These are phyloP conservation scores for Bubo bubo DNA, from an alignment of 2,113 vertebrate genomes.

Conservation along the genomic window DNA sequence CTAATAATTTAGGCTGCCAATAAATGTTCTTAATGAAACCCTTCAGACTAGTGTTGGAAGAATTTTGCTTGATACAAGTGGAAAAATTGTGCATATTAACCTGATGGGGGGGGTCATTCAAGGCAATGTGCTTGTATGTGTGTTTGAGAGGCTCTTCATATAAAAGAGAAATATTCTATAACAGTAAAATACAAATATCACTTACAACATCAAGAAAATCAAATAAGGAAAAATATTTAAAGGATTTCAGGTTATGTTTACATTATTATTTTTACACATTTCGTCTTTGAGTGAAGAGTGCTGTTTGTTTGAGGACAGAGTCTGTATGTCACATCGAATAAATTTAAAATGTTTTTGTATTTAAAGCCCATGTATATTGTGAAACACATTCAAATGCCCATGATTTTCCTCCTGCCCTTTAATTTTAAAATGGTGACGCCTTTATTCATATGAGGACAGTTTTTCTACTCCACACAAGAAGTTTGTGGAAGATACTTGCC, in stretches of 20 bases:
- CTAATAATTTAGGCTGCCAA: conserved; percentile 37
- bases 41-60: conserved; percentile 26
- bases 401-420: not conserved
- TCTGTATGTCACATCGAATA: not conserved
- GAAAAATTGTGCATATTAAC: conserved; percentile 43
- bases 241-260: not conserved
- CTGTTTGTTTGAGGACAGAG: not conserved
- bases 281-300: not conserved
- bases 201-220: not conserved
- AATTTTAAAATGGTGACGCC: not conserved
- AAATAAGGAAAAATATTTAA: not conserved
- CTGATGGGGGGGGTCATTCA: not conserved
- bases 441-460: not conserved
- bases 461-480: not conserved
- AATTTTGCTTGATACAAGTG: conserved; percentile 7
- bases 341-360: not conserved
- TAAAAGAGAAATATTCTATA: not conserved
- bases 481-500: not conserved
- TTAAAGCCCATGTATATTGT: not conserved
- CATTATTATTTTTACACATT: not conserved
- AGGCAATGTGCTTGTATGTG: not conserved
- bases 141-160: not conserved
- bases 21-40: conserved; percentile 43
- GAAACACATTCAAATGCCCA: not conserved
- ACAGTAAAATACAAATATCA: not conserved